A percentile compares a stretch with the other conserved stretches of the same genome.
Conservation (phyloP, 2,113 vertebrate species). For the Halcyon senegalensis region DNA sequence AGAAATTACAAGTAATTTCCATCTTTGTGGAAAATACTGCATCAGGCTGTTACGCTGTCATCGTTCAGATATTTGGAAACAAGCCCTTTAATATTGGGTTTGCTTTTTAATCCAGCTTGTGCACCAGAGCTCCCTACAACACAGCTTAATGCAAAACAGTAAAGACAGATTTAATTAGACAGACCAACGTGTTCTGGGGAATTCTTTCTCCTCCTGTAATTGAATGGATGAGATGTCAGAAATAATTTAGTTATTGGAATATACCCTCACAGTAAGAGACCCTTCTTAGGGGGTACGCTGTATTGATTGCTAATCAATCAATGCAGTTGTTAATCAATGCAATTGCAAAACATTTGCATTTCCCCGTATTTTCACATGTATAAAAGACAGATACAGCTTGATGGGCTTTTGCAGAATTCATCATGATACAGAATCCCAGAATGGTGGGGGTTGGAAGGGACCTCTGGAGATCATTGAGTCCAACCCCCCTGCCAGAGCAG, state of each 20-base stretch:
- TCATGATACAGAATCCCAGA: no score
- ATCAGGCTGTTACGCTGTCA: background rate
- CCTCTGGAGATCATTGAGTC: no score
- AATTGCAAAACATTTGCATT: background rate
- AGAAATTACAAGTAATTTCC: no score
- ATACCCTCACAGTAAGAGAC: background rate
- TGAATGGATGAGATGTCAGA: conserved; percentile 10
- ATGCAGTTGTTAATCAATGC: background rate
- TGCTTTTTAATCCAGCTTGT: background rate
- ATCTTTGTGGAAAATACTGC: background rate
- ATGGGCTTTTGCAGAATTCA: background rate
- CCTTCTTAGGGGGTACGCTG: background rate
- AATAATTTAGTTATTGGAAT: background rate
- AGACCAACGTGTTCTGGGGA: background rate
- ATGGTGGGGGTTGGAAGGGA: no score
- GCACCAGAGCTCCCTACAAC: background rate
- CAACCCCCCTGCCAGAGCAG: no score
- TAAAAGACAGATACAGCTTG: background rate
- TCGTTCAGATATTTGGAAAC: background rate
- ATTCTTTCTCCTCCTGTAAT: background rate
- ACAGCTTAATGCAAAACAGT: background rate
- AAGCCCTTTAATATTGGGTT: background rate
- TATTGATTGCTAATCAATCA: background rate
- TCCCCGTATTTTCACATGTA: background rate
- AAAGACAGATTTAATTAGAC: background rate